phyloP scores from a whole-genome alignment of 2,113 vertebrate species.

The Scartelaos histophorus region DNA sequence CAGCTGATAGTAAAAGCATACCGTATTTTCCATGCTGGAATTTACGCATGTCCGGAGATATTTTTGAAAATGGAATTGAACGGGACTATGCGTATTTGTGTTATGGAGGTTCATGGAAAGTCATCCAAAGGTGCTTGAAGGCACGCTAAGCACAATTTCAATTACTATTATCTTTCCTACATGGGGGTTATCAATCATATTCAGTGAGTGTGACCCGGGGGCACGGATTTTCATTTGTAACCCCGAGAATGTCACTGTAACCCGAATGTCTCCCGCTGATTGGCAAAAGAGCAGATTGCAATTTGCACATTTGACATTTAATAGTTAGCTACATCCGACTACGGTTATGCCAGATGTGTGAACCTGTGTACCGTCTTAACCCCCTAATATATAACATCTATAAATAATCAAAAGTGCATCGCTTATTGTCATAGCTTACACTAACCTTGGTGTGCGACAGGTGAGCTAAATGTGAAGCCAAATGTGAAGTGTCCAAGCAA shows the following conservation, averaged over 20 bases:
- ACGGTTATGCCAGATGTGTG: not conserved
- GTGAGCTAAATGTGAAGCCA: no score
- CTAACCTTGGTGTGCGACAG: no score
- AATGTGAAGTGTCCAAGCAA: no score
- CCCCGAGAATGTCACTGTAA: not conserved
- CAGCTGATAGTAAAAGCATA: not conserved
- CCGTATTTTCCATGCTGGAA: not conserved
- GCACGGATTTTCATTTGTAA: not conserved
- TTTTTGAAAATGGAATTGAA: not conserved
- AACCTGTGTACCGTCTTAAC: no score
- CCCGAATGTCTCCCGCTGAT: not conserved
- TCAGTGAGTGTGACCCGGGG: not conserved
- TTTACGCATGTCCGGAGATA: no score
- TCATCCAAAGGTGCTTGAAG: not conserved
- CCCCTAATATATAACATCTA: no score
- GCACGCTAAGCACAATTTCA: not conserved
- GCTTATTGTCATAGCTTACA: no score
- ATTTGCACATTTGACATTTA: not conserved
- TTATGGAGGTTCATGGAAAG: not conserved
- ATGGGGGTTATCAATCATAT: not conserved
- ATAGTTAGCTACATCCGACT: not conserved
- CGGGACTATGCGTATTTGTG: not conserved
- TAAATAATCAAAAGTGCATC: no score
- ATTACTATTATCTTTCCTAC: not conserved
- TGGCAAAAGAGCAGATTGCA: not conserved